Conservation (phyloP, 2,797 vertebrate genomes). For the Sebastes melanostomus region DNA sequence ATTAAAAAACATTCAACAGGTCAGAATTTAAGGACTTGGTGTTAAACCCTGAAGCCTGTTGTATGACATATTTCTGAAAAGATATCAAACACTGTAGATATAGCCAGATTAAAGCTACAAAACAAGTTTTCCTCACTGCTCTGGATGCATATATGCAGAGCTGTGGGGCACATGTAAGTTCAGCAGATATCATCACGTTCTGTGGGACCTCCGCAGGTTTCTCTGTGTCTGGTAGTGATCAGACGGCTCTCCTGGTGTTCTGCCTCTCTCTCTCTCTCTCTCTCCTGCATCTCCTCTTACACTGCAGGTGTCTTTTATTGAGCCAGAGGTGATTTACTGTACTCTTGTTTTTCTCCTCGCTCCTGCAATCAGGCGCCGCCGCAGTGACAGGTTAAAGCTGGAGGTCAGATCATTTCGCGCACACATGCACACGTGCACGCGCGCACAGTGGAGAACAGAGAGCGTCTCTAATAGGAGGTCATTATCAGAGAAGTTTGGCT, state of each 20-base stretch:
- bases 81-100: constrained; percentile 1
- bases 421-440: constrained; percentile 19
- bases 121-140: constrained; percentile 21
- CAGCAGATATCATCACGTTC: constrained; percentile 49
- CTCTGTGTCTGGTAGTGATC: constrained; percentile 80
- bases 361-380: constrained; percentile 69
- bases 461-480: constrained; percentile 67
- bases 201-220: constrained; percentile 56
- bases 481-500: constrained; percentile 66
- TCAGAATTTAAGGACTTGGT: neutral
- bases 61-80: constrained; percentile 9
- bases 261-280: constrained; percentile 47
- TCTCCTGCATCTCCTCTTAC: constrained; percentile 76
- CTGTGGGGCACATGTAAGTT: neutral
- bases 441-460: constrained; percentile 29
- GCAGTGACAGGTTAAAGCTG: constrained; percentile 82
- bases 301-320: constrained; percentile 85
- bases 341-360: constrained; percentile 58
- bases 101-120: constrained; percentile 11
- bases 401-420: constrained; percentile 65
- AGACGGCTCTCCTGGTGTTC: constrained; percentile 72
- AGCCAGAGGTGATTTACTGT: constrained; percentile 78
- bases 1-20: neutral
- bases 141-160: constrained; percentile 29
- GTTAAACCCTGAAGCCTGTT: neutral